Evolutionary conservation across 2,797 vertebrate genomes (phyloP).

Genomic region (Xyrichtys novacula): DNA sequence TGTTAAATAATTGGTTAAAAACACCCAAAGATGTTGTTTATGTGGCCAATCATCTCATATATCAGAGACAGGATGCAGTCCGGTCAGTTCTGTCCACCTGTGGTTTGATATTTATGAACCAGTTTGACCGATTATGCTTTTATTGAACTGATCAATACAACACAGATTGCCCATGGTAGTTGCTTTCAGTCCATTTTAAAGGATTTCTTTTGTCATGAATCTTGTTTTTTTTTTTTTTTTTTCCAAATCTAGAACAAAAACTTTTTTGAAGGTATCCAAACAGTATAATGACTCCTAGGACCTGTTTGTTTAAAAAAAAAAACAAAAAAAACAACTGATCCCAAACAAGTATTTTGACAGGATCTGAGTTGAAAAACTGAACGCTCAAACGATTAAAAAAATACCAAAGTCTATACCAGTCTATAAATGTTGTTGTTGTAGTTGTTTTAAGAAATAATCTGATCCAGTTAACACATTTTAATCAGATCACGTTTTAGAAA

Average conservation of each 20-base stretch:
- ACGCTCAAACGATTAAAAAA: too few relatives aligned
- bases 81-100: not conserved
- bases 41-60: slow-evolving; percentile 8
- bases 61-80: slow-evolving; percentile 13
- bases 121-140: slow-evolving; percentile 37
- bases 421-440: too few relatives aligned
- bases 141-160: slow-evolving; percentile 45
- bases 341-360: too few relatives aligned
- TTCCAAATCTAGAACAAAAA: not conserved
- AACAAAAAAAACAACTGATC: too few relatives aligned
- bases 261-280: not conserved
- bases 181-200: slow-evolving; percentile 15
- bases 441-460: too few relatives aligned
- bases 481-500: too few relatives aligned
- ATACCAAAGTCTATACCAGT: too few relatives aligned
- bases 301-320: too few relatives aligned
- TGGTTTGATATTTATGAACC: slow-evolving; percentile 30
- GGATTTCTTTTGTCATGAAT: not conserved
- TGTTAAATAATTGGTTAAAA: not conserved
- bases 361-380: too few relatives aligned
- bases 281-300: too few relatives aligned
- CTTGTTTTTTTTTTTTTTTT: not conserved
- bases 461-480: too few relatives aligned
- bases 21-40: not conserved
- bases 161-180: slow-evolving; percentile 22